A percentile compares a stretch with the other conserved stretches of the same genome.
Conservation (phyloP, 2,113 vertebrate species). For the Microcebus griseorufus region DNA sequence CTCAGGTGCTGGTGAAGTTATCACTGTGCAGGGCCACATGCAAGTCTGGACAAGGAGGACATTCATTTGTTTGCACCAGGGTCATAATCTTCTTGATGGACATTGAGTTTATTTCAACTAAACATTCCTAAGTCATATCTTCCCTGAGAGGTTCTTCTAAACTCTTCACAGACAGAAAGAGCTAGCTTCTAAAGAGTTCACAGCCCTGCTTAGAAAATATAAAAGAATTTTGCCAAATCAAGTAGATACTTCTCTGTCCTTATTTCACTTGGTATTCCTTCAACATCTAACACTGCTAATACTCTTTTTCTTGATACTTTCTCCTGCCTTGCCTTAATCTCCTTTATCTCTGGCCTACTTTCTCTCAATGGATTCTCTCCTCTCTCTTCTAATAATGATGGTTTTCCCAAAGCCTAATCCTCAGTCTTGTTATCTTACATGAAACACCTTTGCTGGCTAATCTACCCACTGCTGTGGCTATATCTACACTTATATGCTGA, state of each 20-base stretch:
- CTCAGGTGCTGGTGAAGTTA: background rate
- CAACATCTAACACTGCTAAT: background rate
- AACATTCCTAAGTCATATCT: background rate
- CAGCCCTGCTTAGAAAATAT: background rate
- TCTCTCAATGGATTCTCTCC: background rate
- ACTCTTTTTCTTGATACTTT: background rate
- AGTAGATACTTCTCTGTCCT: background rate
- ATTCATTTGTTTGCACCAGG: background rate
- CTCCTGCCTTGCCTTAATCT: background rate
- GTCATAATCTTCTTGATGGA: background rate
- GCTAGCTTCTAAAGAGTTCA: background rate
- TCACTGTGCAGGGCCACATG: background rate
- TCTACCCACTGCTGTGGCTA: background rate
- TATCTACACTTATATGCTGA: background rate
- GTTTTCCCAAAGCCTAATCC: background rate
- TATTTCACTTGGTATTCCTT: background rate
- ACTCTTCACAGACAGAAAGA: background rate
- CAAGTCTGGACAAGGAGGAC: background rate
- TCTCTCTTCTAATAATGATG: background rate
- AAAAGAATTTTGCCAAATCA: background rate
- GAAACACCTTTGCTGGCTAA: background rate
- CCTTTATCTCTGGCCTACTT: background rate
- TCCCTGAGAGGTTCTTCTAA: conserved; percentile 7
- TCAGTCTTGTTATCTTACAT: background rate
- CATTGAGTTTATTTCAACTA: background rate